Evolutionary conservation across 1,140 invertebrate genomes (phyloP), one percentile per base, ranked within the genome.

Genomic region (Pantala flavescens): DNA sequence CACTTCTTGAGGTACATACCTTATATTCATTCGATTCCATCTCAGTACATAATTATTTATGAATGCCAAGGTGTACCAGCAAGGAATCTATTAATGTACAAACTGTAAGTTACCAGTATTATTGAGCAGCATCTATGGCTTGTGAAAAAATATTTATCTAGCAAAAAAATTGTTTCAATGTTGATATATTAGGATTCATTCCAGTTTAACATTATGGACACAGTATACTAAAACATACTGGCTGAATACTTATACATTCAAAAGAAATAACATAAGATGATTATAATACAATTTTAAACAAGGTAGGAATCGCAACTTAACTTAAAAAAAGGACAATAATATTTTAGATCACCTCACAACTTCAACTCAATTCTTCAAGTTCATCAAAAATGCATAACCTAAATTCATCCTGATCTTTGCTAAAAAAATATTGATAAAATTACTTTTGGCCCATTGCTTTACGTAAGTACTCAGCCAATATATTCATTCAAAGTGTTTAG

Each of bases 131-230:
- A 63, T 21, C 14, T 63, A 63, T 63, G 14, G 28, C n/a, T 63
- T 63, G 49, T 63, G 49, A 21, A 63, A 63, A 63, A 63, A 63
- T 63, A 63, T 63, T 63, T 63, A 21, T 63, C 49, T 63, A 63
- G 49, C 49, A 63, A 63, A 63, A 63, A 63, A 63, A 63, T 63
- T 21, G n/a, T 63, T 63, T 63, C n/a, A 16, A 7, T 63, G 12
- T 19, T 63, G 49, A 63, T 63, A 63, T 63, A 63, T 63, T 63
- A 63, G 14, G 49, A 63, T 63, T 63, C n/a, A 63, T 63, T 63
- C n/a, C 49, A 63, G 49, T 63, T 63, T 63, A 63, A 63, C 49
- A 63, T 3, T 63, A 21, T 63, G 49, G 49, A 63, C 28, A 36
- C 28, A 36, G 9, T 36, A 36, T 36, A 9, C 9, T 5, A 63